Conservation (phyloP, 2,797 vertebrate species). For the Acanthis flammea region DNA sequence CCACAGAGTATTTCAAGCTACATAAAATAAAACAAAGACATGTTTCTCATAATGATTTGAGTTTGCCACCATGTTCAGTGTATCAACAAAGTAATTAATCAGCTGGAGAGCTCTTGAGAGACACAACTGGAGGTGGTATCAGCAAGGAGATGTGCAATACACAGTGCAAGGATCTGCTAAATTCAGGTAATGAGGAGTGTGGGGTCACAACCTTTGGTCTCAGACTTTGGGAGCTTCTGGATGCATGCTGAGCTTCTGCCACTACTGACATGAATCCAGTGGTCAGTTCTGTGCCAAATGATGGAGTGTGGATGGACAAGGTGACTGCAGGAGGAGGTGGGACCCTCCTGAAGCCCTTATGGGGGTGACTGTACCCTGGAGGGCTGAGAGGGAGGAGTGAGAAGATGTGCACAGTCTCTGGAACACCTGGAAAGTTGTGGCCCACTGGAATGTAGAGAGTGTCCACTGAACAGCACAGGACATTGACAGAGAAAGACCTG, state of each 20-base stretch:
- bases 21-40: not conserved
- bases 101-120: not conserved
- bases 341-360: not conserved
- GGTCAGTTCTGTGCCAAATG: not conserved
- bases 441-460: not conserved
- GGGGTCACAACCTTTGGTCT: not conserved
- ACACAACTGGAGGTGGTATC: not conserved
- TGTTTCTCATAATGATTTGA: not conserved
- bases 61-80: not conserved
- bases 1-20: not conserved
- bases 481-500: not conserved
- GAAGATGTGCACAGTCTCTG: accelerated
- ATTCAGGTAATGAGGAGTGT: not conserved
- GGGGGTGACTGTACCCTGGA: not conserved
- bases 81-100: not conserved
- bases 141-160: not conserved
- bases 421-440: not conserved
- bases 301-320: not conserved
- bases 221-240: not conserved
- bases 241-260: not conserved
- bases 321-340: not conserved
- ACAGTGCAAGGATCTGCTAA: not conserved
- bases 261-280: not conserved
- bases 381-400: not conserved
- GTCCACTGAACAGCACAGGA: not conserved